Evolutionary conservation across 2,888 invertebrate genomes (phyloP), one percentile per base, ranked within the genome.

Genomic region (Camptogramma bilineatum): DNA sequence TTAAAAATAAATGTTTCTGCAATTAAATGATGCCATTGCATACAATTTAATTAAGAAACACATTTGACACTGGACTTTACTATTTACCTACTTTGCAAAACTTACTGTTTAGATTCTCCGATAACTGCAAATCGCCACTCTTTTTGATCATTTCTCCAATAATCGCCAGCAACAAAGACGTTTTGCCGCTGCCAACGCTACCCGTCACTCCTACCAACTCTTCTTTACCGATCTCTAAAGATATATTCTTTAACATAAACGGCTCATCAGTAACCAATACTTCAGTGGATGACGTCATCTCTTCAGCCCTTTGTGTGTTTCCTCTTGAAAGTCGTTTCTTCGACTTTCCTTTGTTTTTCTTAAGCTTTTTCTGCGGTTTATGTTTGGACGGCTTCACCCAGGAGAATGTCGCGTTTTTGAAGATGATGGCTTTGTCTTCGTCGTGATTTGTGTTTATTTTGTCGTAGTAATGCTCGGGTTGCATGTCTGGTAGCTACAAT

Each of bases 101-200:
- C 86, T 82, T 80, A 95, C 96, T 96, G 75, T 92, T 90, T 60
- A 95, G 94, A 65, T 95, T 91, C 77, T 96, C 95, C 10, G 95
- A 94, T 44, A 97, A 93, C 61, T 95, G 95, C 66, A 98, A 91
- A 48, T 92, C 92, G 1, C 98, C 98, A 66, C 91, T 88, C 44
- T 93, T 90, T 84, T 96, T 96, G 8, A 94, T 91, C 85, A 99
- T 95, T 84, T 98, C 98, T 8, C 97, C 98, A 57, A 98, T 92
- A 56, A 99, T 94, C 0, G 98, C 97, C 58, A 96, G 94, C 19
- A 99, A 89, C 1, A 99, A 90, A 0, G 97, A 96, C 10, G 97
- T 96, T 90, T 99, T 99, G 9, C 99, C 99, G 76, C 97, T 95
- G 0, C 99, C 99, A 1, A 99, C 97, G 69, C 95, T 94, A 0